These are phyloP conservation scores for Xestia sexstrigata DNA, from an alignment of 2,888 invertebrate genomes.

Conservation along the genomic window DNA sequence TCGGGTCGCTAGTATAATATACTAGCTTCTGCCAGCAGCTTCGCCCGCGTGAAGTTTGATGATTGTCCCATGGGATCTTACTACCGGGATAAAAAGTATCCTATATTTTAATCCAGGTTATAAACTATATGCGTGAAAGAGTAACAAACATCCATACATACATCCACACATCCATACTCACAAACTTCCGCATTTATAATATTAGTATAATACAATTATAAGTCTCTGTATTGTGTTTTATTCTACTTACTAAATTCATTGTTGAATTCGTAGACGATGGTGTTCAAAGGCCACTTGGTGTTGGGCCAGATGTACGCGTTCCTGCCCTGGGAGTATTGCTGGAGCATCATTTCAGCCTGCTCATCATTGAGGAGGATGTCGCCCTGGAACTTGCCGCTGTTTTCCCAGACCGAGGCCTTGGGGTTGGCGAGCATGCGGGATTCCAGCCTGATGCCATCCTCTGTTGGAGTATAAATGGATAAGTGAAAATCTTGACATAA, in stretches of 20 bases:
- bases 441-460: constrained; percentile 65
- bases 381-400: constrained; percentile 79
- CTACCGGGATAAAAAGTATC: too few species aligned
- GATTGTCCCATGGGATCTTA: too few species aligned
- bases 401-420: constrained; percentile 71
- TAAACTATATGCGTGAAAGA: too few species aligned
- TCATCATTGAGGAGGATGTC: constrained; percentile 77
- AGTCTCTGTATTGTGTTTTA: neutral
- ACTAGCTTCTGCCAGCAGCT: too few species aligned
- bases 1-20: neutral
- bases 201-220: neutral
- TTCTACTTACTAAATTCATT: constrained; percentile 66
- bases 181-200: too few species aligned
- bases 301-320: constrained; percentile 74
- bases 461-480: constrained; percentile 41
- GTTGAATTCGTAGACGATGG: constrained; percentile 74
- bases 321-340: constrained; percentile 70
- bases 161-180: too few species aligned
- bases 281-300: constrained; percentile 73
- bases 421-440: constrained; percentile 64
- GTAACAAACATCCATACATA: too few species aligned
- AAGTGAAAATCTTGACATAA: neutral
- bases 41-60: too few species aligned
- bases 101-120: too few species aligned
- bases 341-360: constrained; percentile 71